Conservation (phyloP, 37 sponge, comb jelly and placozoan genomes). For the Beroe forskalii region DNA sequence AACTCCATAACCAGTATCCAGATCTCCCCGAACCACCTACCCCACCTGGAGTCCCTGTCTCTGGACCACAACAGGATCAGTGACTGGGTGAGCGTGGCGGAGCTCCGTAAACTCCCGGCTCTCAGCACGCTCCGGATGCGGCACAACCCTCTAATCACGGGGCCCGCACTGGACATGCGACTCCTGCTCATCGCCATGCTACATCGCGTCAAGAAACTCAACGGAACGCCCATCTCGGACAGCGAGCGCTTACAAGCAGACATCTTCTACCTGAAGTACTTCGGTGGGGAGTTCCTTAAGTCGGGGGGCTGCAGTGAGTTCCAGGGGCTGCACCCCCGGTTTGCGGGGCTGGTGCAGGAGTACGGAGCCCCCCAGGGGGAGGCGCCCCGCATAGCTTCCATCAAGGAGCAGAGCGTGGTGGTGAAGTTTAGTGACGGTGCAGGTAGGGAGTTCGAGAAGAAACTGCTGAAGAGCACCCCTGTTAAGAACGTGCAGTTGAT, state of each 20-base stretch:
- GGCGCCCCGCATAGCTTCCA: neutral
- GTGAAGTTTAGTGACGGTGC: neutral
- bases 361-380: neutral
- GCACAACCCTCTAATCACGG: slow-evolving; percentile 24
- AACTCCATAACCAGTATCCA: slow-evolving; percentile 12
- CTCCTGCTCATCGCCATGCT: slow-evolving; percentile 39
- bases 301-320: neutral
- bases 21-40: neutral
- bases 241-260: slow-evolving; percentile 52
- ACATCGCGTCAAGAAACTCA: neutral
- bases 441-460: slow-evolving; percentile 39
- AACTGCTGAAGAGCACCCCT: neutral
- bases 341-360: slow-evolving; percentile 3
- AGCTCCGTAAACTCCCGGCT: slow-evolving; percentile 1
- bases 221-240: slow-evolving; percentile 47
- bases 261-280: slow-evolving; percentile 41
- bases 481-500: slow-evolving; percentile 27
- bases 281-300: slow-evolving; percentile 14
- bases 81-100: slow-evolving; percentile 14
- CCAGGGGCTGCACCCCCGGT: neutral
- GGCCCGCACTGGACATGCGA: slow-evolving; percentile 47
- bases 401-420: slow-evolving; percentile 21
- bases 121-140: neutral
- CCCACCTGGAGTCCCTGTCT: neutral
- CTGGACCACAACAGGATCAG: slow-evolving; percentile 31